These are phyloP conservation scores for Benitochromis conjunctus DNA, from an alignment of 2,113 vertebrate species.

Conservation along the genomic window DNA sequence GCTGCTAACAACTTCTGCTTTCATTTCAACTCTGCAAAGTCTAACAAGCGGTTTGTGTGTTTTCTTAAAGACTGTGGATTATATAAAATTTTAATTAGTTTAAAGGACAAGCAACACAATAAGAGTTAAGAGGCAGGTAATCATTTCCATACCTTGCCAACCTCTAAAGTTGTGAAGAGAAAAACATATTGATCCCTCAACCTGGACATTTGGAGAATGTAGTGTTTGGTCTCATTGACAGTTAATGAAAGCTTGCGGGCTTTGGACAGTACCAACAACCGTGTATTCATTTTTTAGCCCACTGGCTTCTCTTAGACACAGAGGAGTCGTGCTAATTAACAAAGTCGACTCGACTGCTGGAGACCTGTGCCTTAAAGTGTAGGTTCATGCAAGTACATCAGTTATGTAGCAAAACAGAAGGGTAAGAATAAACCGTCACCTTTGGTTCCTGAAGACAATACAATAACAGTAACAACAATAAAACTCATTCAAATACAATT, in stretches of 20 bases:
- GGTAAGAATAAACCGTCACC: neutral
- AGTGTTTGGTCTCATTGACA: constrained; percentile 52
- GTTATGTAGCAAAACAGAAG: constrained; percentile 4
- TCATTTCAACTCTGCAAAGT: constrained; percentile 40
- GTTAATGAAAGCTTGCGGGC: constrained; percentile 35
- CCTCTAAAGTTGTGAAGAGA: neutral
- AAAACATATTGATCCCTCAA: constrained; percentile 48
- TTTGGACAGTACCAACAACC: neutral
- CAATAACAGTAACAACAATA: neutral
- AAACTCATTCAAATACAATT: neutral
- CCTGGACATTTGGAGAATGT: constrained; percentile 30
- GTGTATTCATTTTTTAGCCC: constrained; percentile 12
- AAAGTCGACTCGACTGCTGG: constrained; percentile 7
- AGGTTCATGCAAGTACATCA: neutral
- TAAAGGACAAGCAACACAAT: neutral
- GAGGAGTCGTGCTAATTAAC: constrained; percentile 6
- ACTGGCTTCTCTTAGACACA: constrained; percentile 6
- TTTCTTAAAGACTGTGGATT: constrained; percentile 12
- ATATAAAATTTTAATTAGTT: constrained; percentile 26
- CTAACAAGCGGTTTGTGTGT: neutral
- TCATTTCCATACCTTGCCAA: neutral
- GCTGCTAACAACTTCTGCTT: neutral
- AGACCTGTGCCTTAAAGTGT: neutral
- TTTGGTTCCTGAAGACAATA: constrained; percentile 28
- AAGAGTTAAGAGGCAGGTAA: neutral